A percentile compares a stretch with the other conserved stretches of the same genome.
These are phyloP conservation scores for Zaprionus inermis DNA, from an alignment of 1,140 invertebrate genomes.

Conservation along the genomic window DNA sequence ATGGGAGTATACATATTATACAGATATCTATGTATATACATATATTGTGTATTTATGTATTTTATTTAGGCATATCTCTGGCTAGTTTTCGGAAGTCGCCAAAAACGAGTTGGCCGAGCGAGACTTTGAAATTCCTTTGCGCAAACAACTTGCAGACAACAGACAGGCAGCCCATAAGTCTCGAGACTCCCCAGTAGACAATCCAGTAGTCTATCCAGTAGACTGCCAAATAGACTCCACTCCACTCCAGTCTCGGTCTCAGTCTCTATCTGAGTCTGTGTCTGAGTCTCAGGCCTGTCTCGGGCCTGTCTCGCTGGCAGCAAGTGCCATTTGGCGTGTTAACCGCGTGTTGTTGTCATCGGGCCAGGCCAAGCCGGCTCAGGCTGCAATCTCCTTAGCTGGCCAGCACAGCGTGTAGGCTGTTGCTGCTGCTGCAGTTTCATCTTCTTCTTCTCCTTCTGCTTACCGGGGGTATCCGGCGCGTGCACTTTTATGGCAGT, in stretches of 20 bases:
- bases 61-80: slow-evolving; percentile 40
- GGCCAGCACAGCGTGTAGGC: slow-evolving; percentile 52
- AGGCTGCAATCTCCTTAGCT: slow-evolving; percentile 47
- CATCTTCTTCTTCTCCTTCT: slow-evolving; percentile 10
- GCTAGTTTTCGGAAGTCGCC: slow-evolving; percentile 54
- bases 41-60: slow-evolving; percentile 4
- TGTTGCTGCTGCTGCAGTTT: slow-evolving; percentile 3
- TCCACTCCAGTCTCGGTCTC: slow-evolving; percentile 6
- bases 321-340: slow-evolving; percentile 64
- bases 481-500: slow-evolving; percentile 63
- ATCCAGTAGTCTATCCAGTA: slow-evolving; percentile 1
- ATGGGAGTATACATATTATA: slow-evolving; percentile 1
- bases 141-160: slow-evolving; percentile 35
- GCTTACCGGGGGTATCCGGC: slow-evolving; percentile 9
- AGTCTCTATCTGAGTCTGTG: slow-evolving; percentile 11
- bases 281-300: slow-evolving; percentile 14
- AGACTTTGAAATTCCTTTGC: slow-evolving; percentile 54
- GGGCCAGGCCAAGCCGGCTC: slow-evolving; percentile 14
- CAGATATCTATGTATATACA: slow-evolving; percentile 16
- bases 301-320: slow-evolving; percentile 17
- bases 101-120: slow-evolving; percentile 39
- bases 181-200: not conserved
- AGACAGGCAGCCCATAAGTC: not conserved
- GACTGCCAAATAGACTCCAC: slow-evolving; percentile 35
- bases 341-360: slow-evolving; percentile 37